phyloP scores from a whole-genome alignment of 2,113 vertebrate genomes.

The Lanius collurio region DNA sequence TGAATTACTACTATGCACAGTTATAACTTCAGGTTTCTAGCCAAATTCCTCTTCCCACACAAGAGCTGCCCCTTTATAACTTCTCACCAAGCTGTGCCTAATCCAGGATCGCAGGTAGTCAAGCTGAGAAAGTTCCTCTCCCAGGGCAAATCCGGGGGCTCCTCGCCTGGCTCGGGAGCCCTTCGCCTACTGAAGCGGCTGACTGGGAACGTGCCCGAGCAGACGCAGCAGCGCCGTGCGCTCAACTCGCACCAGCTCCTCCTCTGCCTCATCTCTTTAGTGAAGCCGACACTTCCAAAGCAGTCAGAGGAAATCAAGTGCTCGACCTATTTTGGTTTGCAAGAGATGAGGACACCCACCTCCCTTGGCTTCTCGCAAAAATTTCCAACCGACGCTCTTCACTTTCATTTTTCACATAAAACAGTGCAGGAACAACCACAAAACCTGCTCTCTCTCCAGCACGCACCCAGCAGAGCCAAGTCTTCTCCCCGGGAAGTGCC shows the following conservation, averaged over 20 bases:
- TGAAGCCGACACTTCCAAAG: background rate
- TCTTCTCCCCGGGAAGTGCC: background rate
- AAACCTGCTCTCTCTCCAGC: background rate
- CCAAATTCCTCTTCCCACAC: background rate
- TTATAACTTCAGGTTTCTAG: background rate
- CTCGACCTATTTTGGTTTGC: background rate
- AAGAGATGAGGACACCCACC: background rate
- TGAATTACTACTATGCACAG: background rate
- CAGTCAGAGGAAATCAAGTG: background rate
- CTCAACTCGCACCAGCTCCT: background rate
- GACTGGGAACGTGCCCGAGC: fast-evolving
- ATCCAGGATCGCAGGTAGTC: background rate
- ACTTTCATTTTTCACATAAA: background rate
- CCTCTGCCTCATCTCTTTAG: background rate
- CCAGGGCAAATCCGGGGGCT: background rate
- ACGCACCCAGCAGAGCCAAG: background rate
- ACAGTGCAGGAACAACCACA: background rate
- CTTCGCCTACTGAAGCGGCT: background rate
- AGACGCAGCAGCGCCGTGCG: background rate
- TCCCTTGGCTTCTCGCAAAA: background rate
- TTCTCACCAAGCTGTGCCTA: background rate
- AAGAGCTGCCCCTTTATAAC: background rate
- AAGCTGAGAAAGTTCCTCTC: background rate
- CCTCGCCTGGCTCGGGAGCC: fast-evolving
- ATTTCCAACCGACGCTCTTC: background rate